Evolutionary conservation across 2,797 vertebrate species (phyloP), one percentile per base, ranked within the genome.

Genomic region (Hoplostethus mediterraneus): DNA sequence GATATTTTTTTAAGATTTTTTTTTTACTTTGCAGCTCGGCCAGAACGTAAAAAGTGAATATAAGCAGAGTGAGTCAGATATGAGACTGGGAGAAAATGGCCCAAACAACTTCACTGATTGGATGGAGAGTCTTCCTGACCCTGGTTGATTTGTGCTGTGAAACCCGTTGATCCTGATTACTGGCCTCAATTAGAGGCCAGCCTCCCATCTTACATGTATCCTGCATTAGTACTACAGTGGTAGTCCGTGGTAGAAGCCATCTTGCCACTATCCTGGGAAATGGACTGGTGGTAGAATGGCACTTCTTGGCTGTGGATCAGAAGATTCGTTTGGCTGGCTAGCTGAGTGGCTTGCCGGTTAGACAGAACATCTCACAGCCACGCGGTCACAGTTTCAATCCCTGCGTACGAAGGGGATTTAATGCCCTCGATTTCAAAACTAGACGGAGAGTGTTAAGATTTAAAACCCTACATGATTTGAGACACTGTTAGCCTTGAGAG

Each of bases 341-440:
- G 42, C 42, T 64, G 71, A 89, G 71, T 73, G 83, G 49, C 82
- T 78, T 67, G 77, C 79, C 77, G 33, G 33, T 6, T 33, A 33
- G 33, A 33, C 4, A 33, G 84, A 81, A 70, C 31, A 9, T 71
- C 72, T 79, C 72, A 33, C 6, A 33, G 33, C 33, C 33, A 33
- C 4, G 1, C 33, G 36, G 63, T 31, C 73, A 76, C 70, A 62
- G 51, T 71, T 73, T 58, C 71, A 85, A 58, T 79, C 82, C 74
- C 71, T 68, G 63, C 79, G 47, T 78, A 69, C 77, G 4, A 71
- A 87, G 71, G 82, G 82, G 86, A 89, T 88, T 87, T 9, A 36
- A 8, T 11, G 21, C 21, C 21, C 21, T 21, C 21, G 21, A 30
- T 17, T 25, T 25, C 21, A 51, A 82, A 78, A 85, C 84, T 21